Conservation (phyloP, 2,113 vertebrate species). For the Periophthalmodon schlosseri region DNA sequence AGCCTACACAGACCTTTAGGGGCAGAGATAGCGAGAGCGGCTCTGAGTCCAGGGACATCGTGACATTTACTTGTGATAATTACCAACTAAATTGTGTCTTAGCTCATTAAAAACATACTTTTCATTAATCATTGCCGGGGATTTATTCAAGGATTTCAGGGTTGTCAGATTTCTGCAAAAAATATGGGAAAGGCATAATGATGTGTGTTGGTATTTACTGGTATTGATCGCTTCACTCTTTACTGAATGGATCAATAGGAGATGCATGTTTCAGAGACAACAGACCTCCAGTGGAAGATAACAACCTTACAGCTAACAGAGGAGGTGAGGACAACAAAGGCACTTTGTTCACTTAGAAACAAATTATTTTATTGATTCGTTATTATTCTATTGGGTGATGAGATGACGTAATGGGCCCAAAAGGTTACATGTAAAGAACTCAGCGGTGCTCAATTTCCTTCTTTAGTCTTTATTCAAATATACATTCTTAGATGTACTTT, state of each 20-base stretch:
- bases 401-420: not conserved
- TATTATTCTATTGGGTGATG: not conserved
- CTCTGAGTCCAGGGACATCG: conserved; percentile 1
- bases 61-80: conserved; percentile 26
- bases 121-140: not conserved
- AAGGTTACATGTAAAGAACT: not conserved
- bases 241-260: conserved; percentile 13
- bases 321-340: not conserved
- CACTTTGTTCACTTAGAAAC: not conserved
- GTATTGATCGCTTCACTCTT: conserved; percentile 13
- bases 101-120: conserved; percentile 1
- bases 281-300: not conserved
- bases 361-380: not conserved
- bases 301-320: not conserved
- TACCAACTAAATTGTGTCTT: conserved; percentile 11
- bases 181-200: not conserved
- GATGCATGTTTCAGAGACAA: conserved; percentile 10
- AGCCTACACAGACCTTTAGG: conserved; percentile 41
- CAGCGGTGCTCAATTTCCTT: not conserved
- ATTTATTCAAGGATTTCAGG: not conserved
- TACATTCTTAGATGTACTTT: too few species aligned
- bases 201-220: conserved; percentile 11
- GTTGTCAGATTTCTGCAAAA: not conserved
- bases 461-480: not conserved
- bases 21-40: conserved; percentile 24